Base-by-base conservation (phyloP, 2,888 invertebrate genomes). In the Lycaena phlaeas region DNA sequence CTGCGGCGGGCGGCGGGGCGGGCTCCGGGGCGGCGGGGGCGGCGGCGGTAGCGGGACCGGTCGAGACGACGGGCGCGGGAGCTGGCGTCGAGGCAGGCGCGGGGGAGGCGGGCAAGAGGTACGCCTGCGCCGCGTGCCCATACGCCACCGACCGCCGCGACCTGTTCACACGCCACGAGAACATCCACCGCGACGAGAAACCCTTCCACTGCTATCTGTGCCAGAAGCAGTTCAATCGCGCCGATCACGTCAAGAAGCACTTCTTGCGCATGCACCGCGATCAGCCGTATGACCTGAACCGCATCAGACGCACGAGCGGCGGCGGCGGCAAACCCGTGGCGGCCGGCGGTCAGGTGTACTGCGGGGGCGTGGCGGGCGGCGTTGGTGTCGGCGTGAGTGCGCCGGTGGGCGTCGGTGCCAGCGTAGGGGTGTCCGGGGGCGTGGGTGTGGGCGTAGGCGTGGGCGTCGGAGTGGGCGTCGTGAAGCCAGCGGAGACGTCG, bases 201-300 rank as follows among this genome's bases (percentile, higher is more conserved):
- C 96, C 96, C 4, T 96, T 96, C 68, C 94, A 95, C 66, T 96
- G 96, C 72, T 96, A 96, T 68, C 91, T 95, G 22, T 96, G 96
- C 66, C 90, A 92, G 66, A 95, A 96, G 73, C 94, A 95, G 69
- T 96, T 96, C 81, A 96, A 96, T 73, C 88, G 96, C 38, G 96
- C 96, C 27, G 96, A 96, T 73, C 96, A 96, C 68, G 96, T 96
- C 31, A 96, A 96, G 75, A 96, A 96, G 63, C 96, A 96, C 72
- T 96, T 96, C 61, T 82, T 95, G 51, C 87, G 96, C 52, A 96
- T 96, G 94, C 96, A 96, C 64, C 88, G 95, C 29, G 96, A 95
- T 57, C 91, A 94, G 65, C 90, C 91, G 1, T 96, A 96, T 68
- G 95, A 96, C 61, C 84, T 94, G 43, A 92, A 93, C 57, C 89